Conservation (phyloP, 2,797 vertebrate genomes). For the Basileuterus tristriatus region DNA sequence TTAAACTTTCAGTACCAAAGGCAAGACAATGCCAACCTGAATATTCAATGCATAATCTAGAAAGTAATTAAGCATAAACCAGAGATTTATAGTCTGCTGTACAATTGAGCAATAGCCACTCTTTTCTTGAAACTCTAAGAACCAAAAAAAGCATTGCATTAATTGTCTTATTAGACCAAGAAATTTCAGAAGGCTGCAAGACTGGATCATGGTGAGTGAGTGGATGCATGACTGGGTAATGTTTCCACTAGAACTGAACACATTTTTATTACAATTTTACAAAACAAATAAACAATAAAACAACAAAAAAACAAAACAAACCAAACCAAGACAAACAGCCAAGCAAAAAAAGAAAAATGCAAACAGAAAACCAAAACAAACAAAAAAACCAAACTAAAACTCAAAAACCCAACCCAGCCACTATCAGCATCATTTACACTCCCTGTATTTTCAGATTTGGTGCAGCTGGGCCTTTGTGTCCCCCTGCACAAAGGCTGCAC, state of each 20-base stretch:
- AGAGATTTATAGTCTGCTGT: neutral
- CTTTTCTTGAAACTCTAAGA: neutral
- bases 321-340: neutral
- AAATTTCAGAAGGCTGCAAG: neutral
- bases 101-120: neutral
- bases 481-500: neutral
- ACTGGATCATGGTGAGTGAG: accelerated
- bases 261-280: neutral
- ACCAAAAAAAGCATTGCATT: neutral
- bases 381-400: neutral
- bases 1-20: neutral
- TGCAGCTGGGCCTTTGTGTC: neutral
- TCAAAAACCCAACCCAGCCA: accelerated
- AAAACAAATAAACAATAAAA: too few species aligned
- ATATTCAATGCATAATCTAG: neutral
- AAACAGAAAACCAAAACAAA: neutral
- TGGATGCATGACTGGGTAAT: accelerated
- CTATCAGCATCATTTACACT: neutral
- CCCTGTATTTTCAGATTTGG: neutral
- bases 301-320: neutral
- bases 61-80: neutral
- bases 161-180: neutral
- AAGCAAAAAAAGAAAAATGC: neutral
- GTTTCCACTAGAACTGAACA: neutral
- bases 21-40: neutral